Conservation (phyloP, 2,113 vertebrate genomes). For the Coregonus clupeaformis region DNA sequence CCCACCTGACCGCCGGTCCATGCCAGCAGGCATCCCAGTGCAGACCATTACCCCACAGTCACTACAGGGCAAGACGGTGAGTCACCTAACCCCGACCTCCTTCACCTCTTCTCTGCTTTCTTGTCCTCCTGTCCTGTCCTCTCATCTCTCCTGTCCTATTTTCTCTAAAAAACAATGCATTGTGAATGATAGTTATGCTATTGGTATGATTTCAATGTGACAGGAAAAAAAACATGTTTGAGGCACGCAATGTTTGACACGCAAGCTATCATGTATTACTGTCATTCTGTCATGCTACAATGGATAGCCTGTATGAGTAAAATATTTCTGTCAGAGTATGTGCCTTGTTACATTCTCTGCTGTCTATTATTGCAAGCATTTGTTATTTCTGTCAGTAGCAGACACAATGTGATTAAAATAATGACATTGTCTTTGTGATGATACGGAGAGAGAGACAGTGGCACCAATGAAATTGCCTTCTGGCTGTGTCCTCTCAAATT, state of each 20-base stretch:
- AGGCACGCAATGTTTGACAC: too few species aligned
- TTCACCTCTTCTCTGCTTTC: too few species aligned
- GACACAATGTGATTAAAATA: background rate
- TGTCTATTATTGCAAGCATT: background rate
- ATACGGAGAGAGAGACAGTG: background rate
- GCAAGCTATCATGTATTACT: background rate
- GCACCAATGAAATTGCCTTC: conserved; percentile 7
- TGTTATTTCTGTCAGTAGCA: background rate
- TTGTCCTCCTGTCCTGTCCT: background rate
- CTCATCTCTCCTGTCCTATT: background rate
- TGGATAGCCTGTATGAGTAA: background rate
- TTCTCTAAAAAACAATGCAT: background rate
- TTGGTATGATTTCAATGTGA: background rate
- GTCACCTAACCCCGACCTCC: conserved; percentile 30
- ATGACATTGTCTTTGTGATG: background rate
- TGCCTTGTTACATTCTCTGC: background rate
- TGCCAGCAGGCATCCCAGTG: conserved; percentile 73
- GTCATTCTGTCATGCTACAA: background rate
- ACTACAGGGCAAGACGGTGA: conserved; percentile 95
- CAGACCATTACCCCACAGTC: conserved; percentile 85
- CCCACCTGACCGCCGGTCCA: conserved; percentile 82
- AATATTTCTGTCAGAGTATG: background rate
- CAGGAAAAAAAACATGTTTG: too few species aligned
- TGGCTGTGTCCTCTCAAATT: background rate
- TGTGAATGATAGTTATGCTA: background rate